These are phyloP conservation scores for Gobionotothen gibberifrons DNA, from an alignment of 2,797 vertebrate species.

Conservation along the genomic window DNA sequence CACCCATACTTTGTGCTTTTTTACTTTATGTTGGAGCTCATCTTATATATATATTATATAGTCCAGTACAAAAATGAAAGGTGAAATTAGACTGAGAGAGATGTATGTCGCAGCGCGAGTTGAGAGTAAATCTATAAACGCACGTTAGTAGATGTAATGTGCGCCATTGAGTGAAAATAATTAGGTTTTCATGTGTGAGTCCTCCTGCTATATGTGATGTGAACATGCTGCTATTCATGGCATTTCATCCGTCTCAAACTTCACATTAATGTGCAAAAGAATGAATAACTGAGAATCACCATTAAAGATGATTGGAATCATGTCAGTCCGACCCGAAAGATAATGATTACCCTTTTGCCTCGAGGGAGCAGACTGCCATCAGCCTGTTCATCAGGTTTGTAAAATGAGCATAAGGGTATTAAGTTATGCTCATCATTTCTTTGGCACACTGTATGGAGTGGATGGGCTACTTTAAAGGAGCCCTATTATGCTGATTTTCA, in stretches of 20 bases:
- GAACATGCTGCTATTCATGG: conserved; percentile 48
- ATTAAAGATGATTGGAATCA: conserved; percentile 69
- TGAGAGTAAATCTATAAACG: conserved; percentile 10
- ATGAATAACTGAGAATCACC: conserved; percentile 46
- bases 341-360: conserved; percentile 65
- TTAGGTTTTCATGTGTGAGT: conserved; percentile 14
- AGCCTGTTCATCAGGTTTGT: conserved; percentile 38
- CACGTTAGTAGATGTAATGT: conserved; percentile 20
- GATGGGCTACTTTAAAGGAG: conserved; percentile 7
- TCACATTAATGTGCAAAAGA: conserved; percentile 61
- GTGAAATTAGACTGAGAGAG: not conserved
- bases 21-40: conserved; percentile 31
- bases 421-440: conserved; percentile 58
- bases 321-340: conserved; percentile 66
- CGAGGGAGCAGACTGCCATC: conserved; percentile 38
- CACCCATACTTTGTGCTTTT: conserved; percentile 43
- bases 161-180: conserved; percentile 35
- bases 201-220: conserved; percentile 13
- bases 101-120: not conserved
- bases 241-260: conserved; percentile 50
- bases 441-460: conserved; percentile 24
- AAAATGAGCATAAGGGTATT: conserved; percentile 54
- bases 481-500: no score
- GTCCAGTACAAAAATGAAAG: not conserved
- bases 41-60: conserved; percentile 25